Conservation (phyloP, 1,140 invertebrate genomes). For the Lordiphosa stackelbergi region DNA sequence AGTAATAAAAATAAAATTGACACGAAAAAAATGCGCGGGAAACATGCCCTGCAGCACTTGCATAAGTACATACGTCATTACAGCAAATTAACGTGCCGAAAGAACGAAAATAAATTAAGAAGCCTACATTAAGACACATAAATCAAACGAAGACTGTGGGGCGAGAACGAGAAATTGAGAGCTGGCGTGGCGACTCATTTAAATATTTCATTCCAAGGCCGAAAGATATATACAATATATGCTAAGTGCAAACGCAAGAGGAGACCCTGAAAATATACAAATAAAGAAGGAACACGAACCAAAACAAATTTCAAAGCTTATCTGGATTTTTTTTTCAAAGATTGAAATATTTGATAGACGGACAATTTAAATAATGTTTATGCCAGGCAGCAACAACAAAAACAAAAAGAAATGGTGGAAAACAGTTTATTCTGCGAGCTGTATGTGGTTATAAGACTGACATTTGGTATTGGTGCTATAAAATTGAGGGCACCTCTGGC, state of each 20-base stretch:
- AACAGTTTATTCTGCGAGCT: no score
- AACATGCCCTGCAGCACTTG: conserved; percentile 15
- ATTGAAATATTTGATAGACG: no score
- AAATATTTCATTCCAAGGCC: conserved; percentile 11
- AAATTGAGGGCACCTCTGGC: no score
- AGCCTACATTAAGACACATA: conserved; percentile 47
- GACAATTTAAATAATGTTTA: no score
- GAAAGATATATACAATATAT: neutral
- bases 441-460: no score
- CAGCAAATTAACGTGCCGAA: conserved; percentile 47
- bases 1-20: conserved; percentile 26
- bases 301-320: no score
- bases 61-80: conserved; percentile 24
- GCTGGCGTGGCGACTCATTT: conserved; percentile 25
- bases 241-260: neutral
- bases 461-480: no score
- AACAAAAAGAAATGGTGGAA: no score
- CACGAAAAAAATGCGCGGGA: neutral
- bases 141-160: conserved; percentile 29
- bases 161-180: conserved; percentile 9
- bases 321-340: no score
- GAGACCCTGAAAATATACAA: neutral
- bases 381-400: no score
- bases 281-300: no score
- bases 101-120: conserved; percentile 51